These are phyloP conservation scores for Cryptoblepharus egeriae DNA, from an alignment of 2,797 vertebrate species.

Conservation along the genomic window DNA sequence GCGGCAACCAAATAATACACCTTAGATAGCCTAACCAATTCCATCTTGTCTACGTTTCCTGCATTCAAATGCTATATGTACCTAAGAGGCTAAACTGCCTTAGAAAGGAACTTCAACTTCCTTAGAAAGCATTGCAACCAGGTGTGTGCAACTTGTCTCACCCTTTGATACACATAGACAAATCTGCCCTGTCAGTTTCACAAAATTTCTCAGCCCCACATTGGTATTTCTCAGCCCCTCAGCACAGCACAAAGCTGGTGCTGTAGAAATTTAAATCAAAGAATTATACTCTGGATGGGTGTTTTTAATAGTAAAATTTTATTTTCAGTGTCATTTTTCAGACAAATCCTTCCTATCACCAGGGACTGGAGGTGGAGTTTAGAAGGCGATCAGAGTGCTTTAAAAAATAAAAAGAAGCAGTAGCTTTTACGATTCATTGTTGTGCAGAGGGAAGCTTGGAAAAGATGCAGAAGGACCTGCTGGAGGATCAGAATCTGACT, in stretches of 20 bases:
- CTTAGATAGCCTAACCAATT: neutral
- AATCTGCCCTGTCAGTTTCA: no score
- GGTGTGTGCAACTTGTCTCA: no score
- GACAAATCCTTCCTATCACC: no score
- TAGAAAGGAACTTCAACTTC: neutral
- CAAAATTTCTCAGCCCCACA: no score
- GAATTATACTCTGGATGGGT: neutral
- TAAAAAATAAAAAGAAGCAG: neutral
- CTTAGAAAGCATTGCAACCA: neutral
- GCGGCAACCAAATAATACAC: constrained; percentile 2
- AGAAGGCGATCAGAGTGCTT: neutral
- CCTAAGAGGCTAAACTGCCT: neutral
- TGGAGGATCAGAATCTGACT: neutral
- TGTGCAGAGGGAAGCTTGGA: neutral
- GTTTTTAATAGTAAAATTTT: neutral
- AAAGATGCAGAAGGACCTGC: neutral
- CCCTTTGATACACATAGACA: no score
- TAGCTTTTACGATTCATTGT: neutral
- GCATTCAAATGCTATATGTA: neutral
- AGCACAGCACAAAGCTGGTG: no score
- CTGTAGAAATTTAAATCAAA: neutral
- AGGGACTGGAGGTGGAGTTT: neutral
- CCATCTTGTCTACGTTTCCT: neutral
- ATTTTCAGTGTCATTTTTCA: no score
- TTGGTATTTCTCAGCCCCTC: no score